Evolutionary conservation across 2,113 vertebrate genomes (phyloP).

Genomic region (Serinus canaria): DNA sequence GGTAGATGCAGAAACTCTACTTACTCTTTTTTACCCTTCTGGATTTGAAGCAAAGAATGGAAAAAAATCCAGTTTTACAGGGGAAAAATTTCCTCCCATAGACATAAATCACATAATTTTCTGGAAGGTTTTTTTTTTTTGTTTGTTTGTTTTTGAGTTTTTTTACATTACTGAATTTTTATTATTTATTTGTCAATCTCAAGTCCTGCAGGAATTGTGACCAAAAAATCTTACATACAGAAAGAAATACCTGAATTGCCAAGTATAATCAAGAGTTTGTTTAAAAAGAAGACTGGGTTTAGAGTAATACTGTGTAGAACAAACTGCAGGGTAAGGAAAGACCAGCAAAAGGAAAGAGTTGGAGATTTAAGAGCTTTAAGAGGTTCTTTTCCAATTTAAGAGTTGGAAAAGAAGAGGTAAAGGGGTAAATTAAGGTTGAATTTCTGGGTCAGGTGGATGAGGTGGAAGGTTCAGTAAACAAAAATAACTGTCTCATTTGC

Average conservation of each 20-base stretch:
- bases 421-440: neutral
- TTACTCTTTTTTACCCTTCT: too few species aligned
- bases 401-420: neutral
- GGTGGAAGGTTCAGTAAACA: neutral
- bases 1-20: neutral
- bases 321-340: neutral
- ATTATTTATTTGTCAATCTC: neutral
- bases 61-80: neutral
- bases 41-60: neutral
- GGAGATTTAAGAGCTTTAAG: neutral
- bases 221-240: neutral
- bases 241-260: neutral
- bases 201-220: neutral
- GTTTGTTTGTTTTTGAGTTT: neutral
- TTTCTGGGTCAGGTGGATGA: neutral
- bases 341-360: neutral
- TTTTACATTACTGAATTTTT: neutral
- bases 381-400: neutral
- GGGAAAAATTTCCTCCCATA: neutral
- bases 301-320: neutral
- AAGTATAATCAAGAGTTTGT: neutral
- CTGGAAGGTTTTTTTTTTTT: neutral
- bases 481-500: neutral
- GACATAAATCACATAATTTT: neutral
- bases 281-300: neutral